Evolutionary conservation across 1,140 invertebrate species (phyloP).

Genomic region (Acyrthosiphon pisum): DNA sequence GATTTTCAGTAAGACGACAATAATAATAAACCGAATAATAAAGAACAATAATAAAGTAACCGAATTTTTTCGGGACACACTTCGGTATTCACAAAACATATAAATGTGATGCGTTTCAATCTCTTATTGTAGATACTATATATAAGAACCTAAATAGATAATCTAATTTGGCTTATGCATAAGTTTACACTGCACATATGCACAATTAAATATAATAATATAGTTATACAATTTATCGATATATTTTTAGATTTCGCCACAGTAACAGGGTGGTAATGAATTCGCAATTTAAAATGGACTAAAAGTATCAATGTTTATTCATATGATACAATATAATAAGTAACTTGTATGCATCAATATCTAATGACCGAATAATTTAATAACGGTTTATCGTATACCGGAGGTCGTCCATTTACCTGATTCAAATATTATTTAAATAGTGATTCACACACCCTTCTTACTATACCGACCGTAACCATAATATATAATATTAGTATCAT

Average conservation of each 20-base stretch:
- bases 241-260: too few relatives aligned
- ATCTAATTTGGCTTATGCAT: too few relatives aligned
- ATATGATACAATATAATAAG: neutral
- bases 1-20: neutral
- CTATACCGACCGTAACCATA: neutral
- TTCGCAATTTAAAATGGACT: neutral
- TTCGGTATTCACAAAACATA: too few relatives aligned
- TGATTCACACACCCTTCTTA: neutral
- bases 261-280: too few relatives aligned
- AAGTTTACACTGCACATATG: neutral
- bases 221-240: neutral
- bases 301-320: neutral
- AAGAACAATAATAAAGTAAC: too few relatives aligned
- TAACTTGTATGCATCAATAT: neutral
- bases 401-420: neutral
- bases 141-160: neutral
- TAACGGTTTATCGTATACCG: neutral
- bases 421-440: conserved; percentile 1
- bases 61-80: neutral
- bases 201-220: neutral
- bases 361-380: neutral
- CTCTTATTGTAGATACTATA: too few relatives aligned
- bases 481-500: neutral
- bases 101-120: neutral
- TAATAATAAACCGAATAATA: too few relatives aligned